Evolutionary conservation across 64 coral and sea anemone genomes (phyloP), one percentile per base, ranked within the genome.

Genomic region (Acropora tenuis): DNA sequence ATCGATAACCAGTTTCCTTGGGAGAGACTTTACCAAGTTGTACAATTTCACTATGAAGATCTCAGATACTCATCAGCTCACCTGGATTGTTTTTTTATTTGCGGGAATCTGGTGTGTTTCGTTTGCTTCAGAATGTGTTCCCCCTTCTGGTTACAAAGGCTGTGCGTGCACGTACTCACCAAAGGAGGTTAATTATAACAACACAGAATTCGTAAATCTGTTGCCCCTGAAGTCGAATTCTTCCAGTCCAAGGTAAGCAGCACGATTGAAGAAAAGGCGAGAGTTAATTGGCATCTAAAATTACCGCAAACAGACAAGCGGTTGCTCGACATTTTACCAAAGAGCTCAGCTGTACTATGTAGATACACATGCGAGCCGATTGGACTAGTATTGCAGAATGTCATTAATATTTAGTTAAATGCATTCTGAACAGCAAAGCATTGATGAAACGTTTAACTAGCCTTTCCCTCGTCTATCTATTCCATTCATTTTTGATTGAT

Each of bases 161-260:
- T 92, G 90, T 72, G 80, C 90, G 15, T 92, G 90, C 61, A 63
- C 9, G 2, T 63, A 63, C 59, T 9, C 3, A 8, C 13, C 3
- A 17, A 17, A 12, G 3, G 44, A 20, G 48, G 72, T 73, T 20
- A 76, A 79, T n/a, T n/a, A n/a, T n/a, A n/a, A n/a, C 44, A 79
- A 74, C 7, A 87, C 61, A 6, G 18, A 52, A 47, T 75, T 61
- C 48, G n/a, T 78, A 43, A 92, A 92, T 50, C 83, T 92, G 18
- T 17, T 55, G 5, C 90, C 90, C 4, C 44, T 92, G 5, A 76
- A 92, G 71, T 44, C 1, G 2, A 48, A 69, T 55, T 86, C 90
- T 47, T 83, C 60, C n/a, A n/a, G 13, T 10, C 90, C 90, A 78
- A 77, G 90, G 90, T 92, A 86, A 2, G 47, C 13, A 1, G 49